Evolutionary conservation across 1,140 invertebrate genomes (phyloP).

Genomic region (Leptinotarsa texana): DNA sequence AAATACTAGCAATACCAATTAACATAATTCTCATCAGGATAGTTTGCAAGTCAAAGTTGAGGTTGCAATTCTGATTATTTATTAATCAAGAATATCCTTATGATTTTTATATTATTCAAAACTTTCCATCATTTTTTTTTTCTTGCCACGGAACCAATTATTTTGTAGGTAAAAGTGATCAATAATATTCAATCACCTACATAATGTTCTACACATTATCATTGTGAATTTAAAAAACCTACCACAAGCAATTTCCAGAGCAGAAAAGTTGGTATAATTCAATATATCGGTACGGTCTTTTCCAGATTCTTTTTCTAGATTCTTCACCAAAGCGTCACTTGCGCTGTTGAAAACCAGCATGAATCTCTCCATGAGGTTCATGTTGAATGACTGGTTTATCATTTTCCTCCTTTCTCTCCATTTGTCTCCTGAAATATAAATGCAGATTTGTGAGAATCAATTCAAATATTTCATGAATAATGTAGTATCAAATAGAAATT

Average conservation of each 20-base stretch:
- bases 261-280: conserved; percentile 3
- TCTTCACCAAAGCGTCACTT: not conserved
- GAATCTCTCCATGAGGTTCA: conserved; percentile 7
- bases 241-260: conserved; percentile 16
- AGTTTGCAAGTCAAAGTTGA: too few relatives aligned
- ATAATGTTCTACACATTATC: too few relatives aligned
- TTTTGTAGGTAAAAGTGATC: too few relatives aligned
- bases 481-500: not conserved
- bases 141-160: too few relatives aligned
- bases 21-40: too few relatives aligned
- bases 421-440: conserved; percentile 5
- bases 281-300: not conserved
- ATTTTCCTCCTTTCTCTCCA: conserved; percentile 14
- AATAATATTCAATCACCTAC: too few relatives aligned
- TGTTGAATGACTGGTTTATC: conserved; percentile 12
- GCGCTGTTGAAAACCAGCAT: not conserved
- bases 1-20: too few relatives aligned
- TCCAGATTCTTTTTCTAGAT: not conserved
- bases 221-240: not conserved
- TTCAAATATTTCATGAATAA: not conserved
- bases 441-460: not conserved
- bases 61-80: too few relatives aligned
- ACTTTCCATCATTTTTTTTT: too few relatives aligned
- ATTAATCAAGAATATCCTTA: too few relatives aligned
- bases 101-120: too few relatives aligned